Base-by-base conservation (phyloP, 2,797 vertebrate species). In the Cirrhinus mrigala region DNA sequence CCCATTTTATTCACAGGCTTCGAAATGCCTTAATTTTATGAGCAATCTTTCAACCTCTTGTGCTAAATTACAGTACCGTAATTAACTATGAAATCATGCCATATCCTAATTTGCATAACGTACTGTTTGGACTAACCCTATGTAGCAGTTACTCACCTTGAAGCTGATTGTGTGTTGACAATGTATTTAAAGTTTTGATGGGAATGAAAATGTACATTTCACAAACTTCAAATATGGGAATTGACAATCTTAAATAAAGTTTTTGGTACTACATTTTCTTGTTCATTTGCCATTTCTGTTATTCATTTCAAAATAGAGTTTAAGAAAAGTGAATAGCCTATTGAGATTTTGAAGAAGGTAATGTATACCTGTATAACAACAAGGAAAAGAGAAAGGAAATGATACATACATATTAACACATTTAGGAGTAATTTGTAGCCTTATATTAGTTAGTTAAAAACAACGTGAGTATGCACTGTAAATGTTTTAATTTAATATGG, bases 111-210 rank as follows among this genome's bases (percentile, higher is more conserved):
- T 62, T 62, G 58, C 58, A 62, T 62, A 62, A 48, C 16, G 15
- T 52, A 54, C 50, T 66, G 27, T 66, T 29, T 66, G 62, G 62
- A 66, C 14, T 54, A 54, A 54, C 50, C 50, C 50, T 40, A 20
- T 68, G 66, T 69, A 46, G 69, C 69, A 71, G 69, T 71, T 71
- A 71, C 27, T 70, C 33, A 70, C 22, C 69, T 44, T 70, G 68
- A 70, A 70, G 68, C 68, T 69, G 68, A 70, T 44, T 70, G 20
- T 70, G 68, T 70, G 18, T 70, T 44, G 68, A 70, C 68, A 70
- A 70, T 70, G 68, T 44, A 44, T 70, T 70, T 70, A 70, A 44
- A n/a, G 4, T 70, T 68, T 68, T 68, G 66, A 68, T 68, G 66
- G 66, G 4, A 70, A 70, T 70, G 68, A 40, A 70, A 70, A 44